Percentiles rank a stretch among this genome's conserved stretches.
Evolutionary conservation across 2,113 vertebrate species (phyloP).

Genomic region (Hiodon alosoides): DNA sequence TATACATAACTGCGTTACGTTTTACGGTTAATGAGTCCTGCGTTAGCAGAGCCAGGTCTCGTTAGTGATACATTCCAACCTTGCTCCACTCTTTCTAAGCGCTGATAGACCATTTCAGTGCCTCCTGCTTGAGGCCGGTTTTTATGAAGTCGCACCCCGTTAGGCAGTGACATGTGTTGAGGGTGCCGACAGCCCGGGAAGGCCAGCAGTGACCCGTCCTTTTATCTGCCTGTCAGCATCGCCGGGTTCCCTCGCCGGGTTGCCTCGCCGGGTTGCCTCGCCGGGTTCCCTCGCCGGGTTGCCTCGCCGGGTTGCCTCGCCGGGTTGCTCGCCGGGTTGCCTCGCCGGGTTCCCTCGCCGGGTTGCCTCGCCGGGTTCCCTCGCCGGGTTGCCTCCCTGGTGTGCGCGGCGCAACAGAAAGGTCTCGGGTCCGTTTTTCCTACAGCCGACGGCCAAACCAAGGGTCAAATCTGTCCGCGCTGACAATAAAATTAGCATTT

Average conservation of each 20-base stretch:
- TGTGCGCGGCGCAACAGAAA: background rate
- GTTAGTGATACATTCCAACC: too few species aligned
- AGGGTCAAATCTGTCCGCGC: too few species aligned
- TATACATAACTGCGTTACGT: too few species aligned
- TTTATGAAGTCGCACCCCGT: background rate
- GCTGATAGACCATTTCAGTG: too few species aligned
- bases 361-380: background rate
- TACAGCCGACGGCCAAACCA: too few species aligned
- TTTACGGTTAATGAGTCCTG: too few species aligned
- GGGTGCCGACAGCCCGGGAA: constrained; percentile 23
- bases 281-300: background rate
- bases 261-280: constrained; percentile 32
- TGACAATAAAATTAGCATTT: too few species aligned
- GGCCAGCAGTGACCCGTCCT: constrained; percentile 31
- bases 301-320: background rate
- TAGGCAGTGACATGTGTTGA: constrained; percentile 18
- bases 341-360: constrained; percentile 6
- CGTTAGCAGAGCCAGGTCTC: too few species aligned
- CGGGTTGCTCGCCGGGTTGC: constrained; percentile 25
- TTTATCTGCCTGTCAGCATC: constrained; percentile 50
- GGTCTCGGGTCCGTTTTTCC: too few species aligned
- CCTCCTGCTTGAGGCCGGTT: background rate
- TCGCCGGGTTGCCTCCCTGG: constrained; percentile 26
- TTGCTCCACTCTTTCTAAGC: too few species aligned
- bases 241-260: constrained; percentile 22